Evolutionary conservation across 2,797 vertebrate species (phyloP), one percentile per base, ranked within the genome.

Genomic region (Lophotriccus pileatus): DNA sequence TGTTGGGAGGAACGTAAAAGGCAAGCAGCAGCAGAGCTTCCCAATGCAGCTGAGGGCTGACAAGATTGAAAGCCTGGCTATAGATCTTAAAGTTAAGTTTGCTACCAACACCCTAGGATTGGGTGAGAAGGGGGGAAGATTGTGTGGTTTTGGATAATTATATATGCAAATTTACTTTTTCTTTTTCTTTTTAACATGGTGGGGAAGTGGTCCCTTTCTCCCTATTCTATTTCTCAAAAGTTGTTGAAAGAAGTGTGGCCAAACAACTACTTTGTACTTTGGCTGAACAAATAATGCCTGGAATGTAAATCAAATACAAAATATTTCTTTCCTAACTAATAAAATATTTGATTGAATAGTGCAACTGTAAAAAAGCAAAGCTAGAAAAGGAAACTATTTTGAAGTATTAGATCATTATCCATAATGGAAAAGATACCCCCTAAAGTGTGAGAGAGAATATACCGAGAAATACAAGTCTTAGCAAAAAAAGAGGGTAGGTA

Each of bases 91-190:
- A 7, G 25, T 68, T 44, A 58, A 44, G 23, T 28, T 90, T 81
- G 10, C 15, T 68, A 7, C 13, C 32, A 63, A 74, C 77, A 10
- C 5, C 17, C 4, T 23, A 24, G 14, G 11, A 7, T 7, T 63
- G 17, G 4, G 28, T 1, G 0, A 27, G 14, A 44, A 21, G 44
- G 10, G 15, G 15, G 10, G 7, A n/a, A 46, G 59, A 59, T 16
- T 72, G 5, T 56, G 23, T 69, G 25, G 50, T 9, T 63, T 74
- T 78, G 12, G 14, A 52, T 25, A 82, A 56, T 52, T 60, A 20
- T 2, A 56, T 36, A 41, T 22, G 6, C 5, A 63, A 85, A 86
- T 27, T 9, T 39, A 14, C 10, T 4, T 28, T 13, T 32, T 36
- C n/a, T 46, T 6, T 4, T 24, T n/a, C 36, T 25, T 76, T 60